Conservation (phyloP, 2,113 vertebrate genomes). For the Perognathus longimembris region DNA sequence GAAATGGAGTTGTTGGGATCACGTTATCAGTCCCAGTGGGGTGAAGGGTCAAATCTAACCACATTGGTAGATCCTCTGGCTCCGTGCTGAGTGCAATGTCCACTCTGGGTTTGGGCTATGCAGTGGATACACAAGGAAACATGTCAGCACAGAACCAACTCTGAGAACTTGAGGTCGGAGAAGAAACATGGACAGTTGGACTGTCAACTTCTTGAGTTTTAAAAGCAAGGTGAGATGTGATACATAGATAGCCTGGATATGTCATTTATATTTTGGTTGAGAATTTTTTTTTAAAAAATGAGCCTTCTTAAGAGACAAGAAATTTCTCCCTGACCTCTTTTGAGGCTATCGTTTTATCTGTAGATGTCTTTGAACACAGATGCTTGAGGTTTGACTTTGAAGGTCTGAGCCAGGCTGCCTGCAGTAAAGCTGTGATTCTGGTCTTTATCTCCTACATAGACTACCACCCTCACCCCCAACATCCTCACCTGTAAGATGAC, state of each 20-base stretch:
- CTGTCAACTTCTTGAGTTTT: not conserved
- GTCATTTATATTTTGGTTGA: not conserved
- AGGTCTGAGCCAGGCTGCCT: not conserved
- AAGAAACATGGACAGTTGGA: not conserved
- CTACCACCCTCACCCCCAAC: not conserved
- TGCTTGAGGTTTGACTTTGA: not conserved
- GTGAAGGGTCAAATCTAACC: accelerated
- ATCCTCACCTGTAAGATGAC: not conserved
- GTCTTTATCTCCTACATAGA: not conserved
- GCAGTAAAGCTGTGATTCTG: not conserved
- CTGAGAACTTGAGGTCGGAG: not conserved
- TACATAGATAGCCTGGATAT: not conserved
- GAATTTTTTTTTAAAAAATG: too few relatives aligned
- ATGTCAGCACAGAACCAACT: not conserved
- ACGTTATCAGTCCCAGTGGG: not conserved
- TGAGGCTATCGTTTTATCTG: too few relatives aligned
- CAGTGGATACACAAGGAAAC: not conserved
- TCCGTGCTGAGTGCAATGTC: accelerated
- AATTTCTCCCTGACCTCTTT: not conserved
- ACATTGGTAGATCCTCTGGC: accelerated
- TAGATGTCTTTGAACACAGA: not conserved
- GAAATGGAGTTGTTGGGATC: not conserved
- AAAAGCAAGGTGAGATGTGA: not conserved
- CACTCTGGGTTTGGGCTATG: not conserved
- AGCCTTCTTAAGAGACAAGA: accelerated